phyloP scores from a whole-genome alignment of 2,888 invertebrate genomes.

The Drosophila longiperda region DNA sequence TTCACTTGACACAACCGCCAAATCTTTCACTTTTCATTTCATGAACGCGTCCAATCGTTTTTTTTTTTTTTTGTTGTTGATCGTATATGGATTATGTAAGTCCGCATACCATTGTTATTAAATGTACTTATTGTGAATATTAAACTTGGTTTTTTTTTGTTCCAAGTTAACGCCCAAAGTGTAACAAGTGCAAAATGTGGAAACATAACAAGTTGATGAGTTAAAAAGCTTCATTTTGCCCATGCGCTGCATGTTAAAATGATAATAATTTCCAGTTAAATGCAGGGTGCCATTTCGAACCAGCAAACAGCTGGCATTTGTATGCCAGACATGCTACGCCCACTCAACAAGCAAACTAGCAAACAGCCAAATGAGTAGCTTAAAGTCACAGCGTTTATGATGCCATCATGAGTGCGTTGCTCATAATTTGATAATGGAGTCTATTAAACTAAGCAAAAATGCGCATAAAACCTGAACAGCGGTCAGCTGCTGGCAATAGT shows the following conservation, averaged over 20 bases:
- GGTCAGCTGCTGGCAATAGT: conserved; percentile 9
- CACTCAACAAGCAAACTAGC: conserved; percentile 18
- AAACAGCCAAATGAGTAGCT: conserved; percentile 6
- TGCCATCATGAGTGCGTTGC: conserved; percentile 57
- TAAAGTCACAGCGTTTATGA: conserved; percentile 59
- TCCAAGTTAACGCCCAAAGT: conserved; percentile 51
- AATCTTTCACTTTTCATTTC: conserved; percentile 72
- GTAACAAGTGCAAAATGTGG: conserved; percentile 67
- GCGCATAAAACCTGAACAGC: conserved; percentile 44
- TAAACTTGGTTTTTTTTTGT: conserved; percentile 25
- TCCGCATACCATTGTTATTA: conserved; percentile 39
- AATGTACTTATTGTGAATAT: conserved; percentile 50
- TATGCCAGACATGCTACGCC: conserved; percentile 61
- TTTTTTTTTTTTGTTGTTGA: neutral
- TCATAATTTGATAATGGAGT: conserved; percentile 75
- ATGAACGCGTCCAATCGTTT: conserved; percentile 72
- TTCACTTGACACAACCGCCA: conserved; percentile 48
- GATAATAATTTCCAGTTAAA: conserved; percentile 35
- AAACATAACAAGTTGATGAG: conserved; percentile 19
- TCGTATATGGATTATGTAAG: conserved; percentile 52
- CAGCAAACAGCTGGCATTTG: conserved; percentile 15
- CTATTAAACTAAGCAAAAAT: conserved; percentile 67
- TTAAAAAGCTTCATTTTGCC: conserved; percentile 9
- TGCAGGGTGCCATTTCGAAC: conserved; percentile 23
- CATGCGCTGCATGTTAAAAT: conserved; percentile 59